Conservation (phyloP, 1,140 invertebrate genomes). For the Ceratina calcarata region DNA sequence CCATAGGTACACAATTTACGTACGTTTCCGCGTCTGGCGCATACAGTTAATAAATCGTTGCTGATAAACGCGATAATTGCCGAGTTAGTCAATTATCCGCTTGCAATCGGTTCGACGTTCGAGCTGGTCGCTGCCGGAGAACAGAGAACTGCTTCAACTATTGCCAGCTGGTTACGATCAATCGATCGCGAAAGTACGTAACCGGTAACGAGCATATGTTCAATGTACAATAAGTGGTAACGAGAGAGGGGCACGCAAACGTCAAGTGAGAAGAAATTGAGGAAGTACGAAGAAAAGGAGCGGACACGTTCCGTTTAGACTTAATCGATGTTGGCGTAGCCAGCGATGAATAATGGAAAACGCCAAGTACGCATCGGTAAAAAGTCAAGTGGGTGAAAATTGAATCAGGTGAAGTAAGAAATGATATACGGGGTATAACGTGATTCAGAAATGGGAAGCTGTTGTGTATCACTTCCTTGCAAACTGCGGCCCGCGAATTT, state of each 20-base stretch:
- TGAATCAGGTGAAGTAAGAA: neutral
- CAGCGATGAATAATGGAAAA: neutral
- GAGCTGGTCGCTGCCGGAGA: too few species aligned
- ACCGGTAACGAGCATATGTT: neutral
- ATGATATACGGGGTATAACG: too few species aligned
- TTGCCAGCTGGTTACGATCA: slow-evolving; percentile 5
- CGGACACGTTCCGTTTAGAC: neutral
- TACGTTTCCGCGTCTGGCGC: neutral
- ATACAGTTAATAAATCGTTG: neutral
- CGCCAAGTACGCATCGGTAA: neutral
- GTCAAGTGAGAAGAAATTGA: neutral
- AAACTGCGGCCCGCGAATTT: too few species aligned
- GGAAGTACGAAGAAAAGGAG: too few species aligned
- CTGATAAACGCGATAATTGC: slow-evolving; percentile 24
- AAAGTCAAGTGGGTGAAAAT: neutral
- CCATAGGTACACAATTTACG: neutral
- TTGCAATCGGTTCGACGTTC: too few species aligned
- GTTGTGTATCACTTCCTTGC: too few species aligned
- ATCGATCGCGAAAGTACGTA: neutral
- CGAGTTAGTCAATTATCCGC: slow-evolving; percentile 7
- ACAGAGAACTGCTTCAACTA: neutral
- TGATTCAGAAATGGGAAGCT: too few species aligned
- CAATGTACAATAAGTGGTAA: neutral
- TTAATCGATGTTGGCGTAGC: neutral
- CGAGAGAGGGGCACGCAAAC: neutral